A percentile compares a stretch with the other conserved stretches of the same genome.
Evolutionary conservation across 2,888 invertebrate species (phyloP).

Genomic region (Brassicogethes aeneus): DNA sequence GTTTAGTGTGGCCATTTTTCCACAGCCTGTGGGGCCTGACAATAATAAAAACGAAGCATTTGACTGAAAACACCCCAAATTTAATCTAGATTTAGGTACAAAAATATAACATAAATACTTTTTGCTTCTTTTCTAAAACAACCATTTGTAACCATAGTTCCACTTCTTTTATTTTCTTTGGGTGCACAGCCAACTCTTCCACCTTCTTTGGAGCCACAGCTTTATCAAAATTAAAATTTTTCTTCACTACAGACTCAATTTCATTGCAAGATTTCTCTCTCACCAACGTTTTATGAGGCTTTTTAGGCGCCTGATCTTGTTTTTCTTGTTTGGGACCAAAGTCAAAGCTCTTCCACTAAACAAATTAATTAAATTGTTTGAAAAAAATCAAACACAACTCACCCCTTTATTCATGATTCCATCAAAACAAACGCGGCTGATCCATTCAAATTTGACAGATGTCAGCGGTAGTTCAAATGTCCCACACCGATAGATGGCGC

Average conservation of each 20-base stretch:
- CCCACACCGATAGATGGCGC: too few species aligned
- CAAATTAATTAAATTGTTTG: too few species aligned
- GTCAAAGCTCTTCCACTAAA: constrained; percentile 27
- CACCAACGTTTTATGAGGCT: background rate
- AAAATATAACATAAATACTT: constrained; percentile 6
- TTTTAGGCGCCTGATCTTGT: constrained; percentile 10
- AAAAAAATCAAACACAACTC: too few species aligned
- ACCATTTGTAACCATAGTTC: constrained; percentile 52
- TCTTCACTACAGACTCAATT: too few species aligned
- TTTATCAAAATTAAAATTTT: constrained; percentile 48
- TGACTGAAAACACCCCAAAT: constrained; percentile 24
- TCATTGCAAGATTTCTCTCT: constrained; percentile 1
- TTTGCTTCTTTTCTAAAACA: constrained; percentile 18
- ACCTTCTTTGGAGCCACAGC: constrained; percentile 49
- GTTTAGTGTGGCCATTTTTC: constrained; percentile 68
- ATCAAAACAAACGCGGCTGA: too few species aligned
- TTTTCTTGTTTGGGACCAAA: constrained; percentile 23
- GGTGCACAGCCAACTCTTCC: constrained; percentile 62
- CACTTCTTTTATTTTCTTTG: constrained; percentile 66
- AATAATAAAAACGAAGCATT: constrained; percentile 55
- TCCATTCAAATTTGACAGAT: too few species aligned
- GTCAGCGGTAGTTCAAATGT: too few species aligned
- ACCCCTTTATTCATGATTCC: too few species aligned
- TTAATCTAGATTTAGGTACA: background rate
- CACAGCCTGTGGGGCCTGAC: constrained; percentile 77